Base-by-base conservation (phyloP, 2,888 invertebrate genomes). In the Melinaea marsaeus region DNA sequence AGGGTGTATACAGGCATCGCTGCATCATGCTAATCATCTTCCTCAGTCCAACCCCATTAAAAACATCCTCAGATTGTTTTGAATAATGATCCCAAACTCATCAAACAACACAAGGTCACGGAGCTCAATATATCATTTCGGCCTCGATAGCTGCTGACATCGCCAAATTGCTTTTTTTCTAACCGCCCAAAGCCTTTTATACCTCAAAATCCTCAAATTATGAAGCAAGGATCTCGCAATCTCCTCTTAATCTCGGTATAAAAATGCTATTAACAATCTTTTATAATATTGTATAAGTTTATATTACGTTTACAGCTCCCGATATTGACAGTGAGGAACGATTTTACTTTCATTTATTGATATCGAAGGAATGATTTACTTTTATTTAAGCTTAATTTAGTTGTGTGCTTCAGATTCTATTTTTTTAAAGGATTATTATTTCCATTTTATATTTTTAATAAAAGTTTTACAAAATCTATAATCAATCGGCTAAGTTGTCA, bases 131-230 rank as follows among this genome's bases (percentile, higher is more conserved):
- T 69, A 73, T 74, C 72, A 72, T 72, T 57, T 69, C 55, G 57
- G 66, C 62, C 62, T 65, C 69, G 63, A 67, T 70, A 69, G 64
- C 58, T 61, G 64, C 67, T 67, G 71, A 72, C 72, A 64, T 68
- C 62, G 64, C 66, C 63, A 72, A 72, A 75, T 74, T 73, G 67
- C 70, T 72, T 69, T 63, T 61, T 64, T 62, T 58, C 63, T 64
- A 69, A 71, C 67, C 70, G 57, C 57, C 63, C 61, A 61, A 32
- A 51, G 51, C 55, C 60, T 56, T 51, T 51, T 63, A 67, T 64
- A 66, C 56, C 55, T 56, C 60, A 59, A 65, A 61, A 64, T 64
- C 58, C 56, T 34, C 32, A 51, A 34, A 58, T 55, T 57, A 9
- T 58, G 56, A 58, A 54, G 58, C 54, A 61, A 58, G 54, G 57